phyloP scores from a whole-genome alignment of 2,797 vertebrate species.

The Sebastes cheni region DNA sequence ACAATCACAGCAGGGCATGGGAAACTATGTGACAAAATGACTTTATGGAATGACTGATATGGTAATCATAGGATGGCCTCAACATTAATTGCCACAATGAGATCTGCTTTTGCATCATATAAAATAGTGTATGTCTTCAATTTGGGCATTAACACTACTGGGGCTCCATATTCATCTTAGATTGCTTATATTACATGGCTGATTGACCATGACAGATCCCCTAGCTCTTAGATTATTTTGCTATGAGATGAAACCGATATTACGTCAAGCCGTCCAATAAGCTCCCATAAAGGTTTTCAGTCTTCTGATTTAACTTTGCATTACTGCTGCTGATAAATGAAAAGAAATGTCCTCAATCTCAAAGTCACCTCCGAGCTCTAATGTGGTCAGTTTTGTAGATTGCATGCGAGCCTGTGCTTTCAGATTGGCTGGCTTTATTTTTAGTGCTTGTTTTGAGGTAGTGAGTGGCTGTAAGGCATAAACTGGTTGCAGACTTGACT shows the following conservation, averaged over 20 bases:
- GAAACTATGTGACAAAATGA: slow-evolving; percentile 34
- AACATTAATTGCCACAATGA: slow-evolving; percentile 55
- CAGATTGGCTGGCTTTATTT: slow-evolving; percentile 72
- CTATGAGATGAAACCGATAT: slow-evolving; percentile 45
- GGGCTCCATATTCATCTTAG: slow-evolving; percentile 33
- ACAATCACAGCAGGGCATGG: not conserved
- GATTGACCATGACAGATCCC: slow-evolving; percentile 56
- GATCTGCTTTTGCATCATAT: slow-evolving; percentile 35
- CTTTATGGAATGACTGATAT: slow-evolving; percentile 38
- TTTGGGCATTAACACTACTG: slow-evolving; percentile 36
- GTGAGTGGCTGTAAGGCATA: slow-evolving; percentile 72
- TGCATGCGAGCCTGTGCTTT: slow-evolving; percentile 47
- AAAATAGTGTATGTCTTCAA: slow-evolving; percentile 42
- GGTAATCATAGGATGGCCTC: slow-evolving; percentile 52
- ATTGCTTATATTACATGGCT: slow-evolving; percentile 57
- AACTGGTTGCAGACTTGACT: slow-evolving; percentile 75
- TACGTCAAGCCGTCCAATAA: slow-evolving; percentile 46
- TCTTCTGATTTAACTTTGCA: slow-evolving; percentile 32
- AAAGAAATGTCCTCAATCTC: slow-evolving; percentile 54
- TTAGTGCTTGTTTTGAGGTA: slow-evolving; percentile 68
- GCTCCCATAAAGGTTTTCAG: slow-evolving; percentile 21
- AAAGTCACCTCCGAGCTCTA: slow-evolving; percentile 60
- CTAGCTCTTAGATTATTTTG: slow-evolving; percentile 44
- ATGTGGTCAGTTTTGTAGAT: slow-evolving; percentile 60
- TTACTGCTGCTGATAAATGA: slow-evolving; percentile 46